phyloP scores from a whole-genome alignment of 2,888 invertebrate genomes.

The Ormyrus nitidulus region DNA sequence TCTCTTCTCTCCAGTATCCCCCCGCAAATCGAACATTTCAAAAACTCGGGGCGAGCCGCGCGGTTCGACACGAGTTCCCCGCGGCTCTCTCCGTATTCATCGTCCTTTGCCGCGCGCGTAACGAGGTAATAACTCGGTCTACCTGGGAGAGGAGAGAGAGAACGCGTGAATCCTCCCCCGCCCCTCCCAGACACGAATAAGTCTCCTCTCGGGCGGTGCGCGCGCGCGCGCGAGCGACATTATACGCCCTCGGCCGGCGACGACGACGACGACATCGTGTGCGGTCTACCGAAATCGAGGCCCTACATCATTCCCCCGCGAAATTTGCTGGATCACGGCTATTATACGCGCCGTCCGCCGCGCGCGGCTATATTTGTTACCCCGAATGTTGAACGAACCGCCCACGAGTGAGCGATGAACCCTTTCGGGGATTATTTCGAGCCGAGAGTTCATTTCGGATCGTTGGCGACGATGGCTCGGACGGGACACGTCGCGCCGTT shows the following conservation, averaged over 20 bases:
- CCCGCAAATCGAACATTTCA: constrained; percentile 22
- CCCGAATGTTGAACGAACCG: too few species aligned
- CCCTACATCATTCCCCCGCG: constrained; percentile 9
- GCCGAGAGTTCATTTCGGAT: too few species aligned
- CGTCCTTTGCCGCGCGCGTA: constrained; percentile 13
- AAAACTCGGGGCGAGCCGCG: constrained; percentile 2
- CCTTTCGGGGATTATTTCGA: too few species aligned
- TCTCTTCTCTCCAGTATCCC: too few species aligned
- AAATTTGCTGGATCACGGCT: constrained; percentile 37
- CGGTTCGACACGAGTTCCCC: neutral
- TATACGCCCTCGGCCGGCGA: neutral
- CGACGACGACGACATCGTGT: constrained; percentile 1
- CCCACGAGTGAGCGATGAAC: too few species aligned
- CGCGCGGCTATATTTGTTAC: too few species aligned
- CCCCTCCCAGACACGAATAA: neutral
- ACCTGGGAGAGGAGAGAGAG: neutral
- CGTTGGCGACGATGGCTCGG: too few species aligned
- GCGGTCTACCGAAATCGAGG: constrained; percentile 39
- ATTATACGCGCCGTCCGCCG: neutral
- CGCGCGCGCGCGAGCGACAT: neutral
- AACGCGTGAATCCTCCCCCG: constrained; percentile 16
- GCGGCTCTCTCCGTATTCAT: constrained; percentile 2
- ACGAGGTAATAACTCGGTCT: constrained; percentile 48
- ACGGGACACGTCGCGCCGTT: too few species aligned
- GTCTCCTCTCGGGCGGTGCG: neutral